Base-by-base conservation (phyloP, 2,888 invertebrate genomes). In the Halictus ligatus region DNA sequence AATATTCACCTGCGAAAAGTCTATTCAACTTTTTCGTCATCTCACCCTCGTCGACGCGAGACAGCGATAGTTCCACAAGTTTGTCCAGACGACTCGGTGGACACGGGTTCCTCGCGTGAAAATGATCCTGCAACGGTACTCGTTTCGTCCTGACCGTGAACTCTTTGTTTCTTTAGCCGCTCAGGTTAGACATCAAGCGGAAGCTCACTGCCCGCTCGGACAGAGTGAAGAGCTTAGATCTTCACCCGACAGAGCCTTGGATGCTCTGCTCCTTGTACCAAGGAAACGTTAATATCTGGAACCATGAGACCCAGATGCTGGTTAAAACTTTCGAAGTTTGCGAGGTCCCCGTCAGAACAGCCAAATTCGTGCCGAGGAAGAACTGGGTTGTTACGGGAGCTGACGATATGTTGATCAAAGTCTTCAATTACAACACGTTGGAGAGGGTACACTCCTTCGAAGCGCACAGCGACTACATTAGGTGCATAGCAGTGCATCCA, bases 281-380 rank as follows among this genome's bases (percentile, higher is more conserved):
- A 96, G 99, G 99, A 92, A 98, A 99, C 96, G 99, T 99, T 92
- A 99, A 99, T 96, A 98, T 99, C 94, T 99, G 99, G 99, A 99
- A 99, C 95, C 98, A 98, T 96, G 99, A 99, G 95, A 98, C 98
- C 86, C 99, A 99, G 95, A 97, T 97, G 92, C 96, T 98, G 91
- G 98, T 98, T 18, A 98, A 98, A 95, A 97, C 98, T 91, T 98
- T 98, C 93, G 98, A 98, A 96, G 98, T 98, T 5, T 99, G 99
- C 95, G 99, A 99, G 94, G 96, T 99, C 48, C 99, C 99, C 0
- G 99, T 99, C 7, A 96, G 99, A 92, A 98, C 99, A 1, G 99
- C 99, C 0, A 98, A 98, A 93, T 99, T 99, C 96, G 98, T 99
- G 15, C 98, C 99, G 1, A 96, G 99, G 60, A 99, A 99, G 95